Conservation (phyloP, 2,888 invertebrate genomes). For the Keiferia lycopersicella region DNA sequence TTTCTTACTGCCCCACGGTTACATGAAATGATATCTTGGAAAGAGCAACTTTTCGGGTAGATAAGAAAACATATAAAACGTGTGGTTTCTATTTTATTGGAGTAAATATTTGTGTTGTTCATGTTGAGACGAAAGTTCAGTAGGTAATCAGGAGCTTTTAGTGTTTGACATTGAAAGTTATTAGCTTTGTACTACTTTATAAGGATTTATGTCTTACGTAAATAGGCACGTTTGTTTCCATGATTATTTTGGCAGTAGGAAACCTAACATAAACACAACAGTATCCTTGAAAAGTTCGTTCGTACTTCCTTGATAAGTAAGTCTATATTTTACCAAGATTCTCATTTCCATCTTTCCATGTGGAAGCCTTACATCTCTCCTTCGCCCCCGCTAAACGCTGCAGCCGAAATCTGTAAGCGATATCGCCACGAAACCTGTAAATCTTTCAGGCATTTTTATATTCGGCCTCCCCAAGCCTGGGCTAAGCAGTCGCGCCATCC, state of each 20-base stretch:
- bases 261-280: not conserved
- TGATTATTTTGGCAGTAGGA: not conserved
- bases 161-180: too few relatives aligned
- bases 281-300: not conserved
- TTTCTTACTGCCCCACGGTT: slow-evolving; percentile 65
- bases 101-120: not conserved
- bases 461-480: slow-evolving; percentile 67
- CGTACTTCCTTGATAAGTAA: not conserved
- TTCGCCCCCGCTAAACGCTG: slow-evolving; percentile 45
- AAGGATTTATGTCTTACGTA: not conserved
- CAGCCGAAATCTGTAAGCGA: slow-evolving; percentile 69
- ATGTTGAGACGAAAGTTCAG: not conserved
- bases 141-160: not conserved
- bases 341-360: slow-evolving; percentile 14
- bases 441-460: slow-evolving; percentile 79
- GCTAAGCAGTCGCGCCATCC: slow-evolving; percentile 78
- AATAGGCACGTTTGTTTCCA: not conserved
- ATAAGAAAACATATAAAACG: slow-evolving; percentile 21
- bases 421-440: slow-evolving; percentile 75
- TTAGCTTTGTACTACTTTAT: not conserved
- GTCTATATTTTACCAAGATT: not conserved
- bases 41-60: slow-evolving; percentile 23
- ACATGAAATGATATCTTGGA: slow-evolving; percentile 53
- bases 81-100: slow-evolving; percentile 23
- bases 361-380: slow-evolving; percentile 20